Percentiles rank a stretch among this genome's conserved stretches.
These are phyloP conservation scores for Aspiorhynchus laticeps DNA, from an alignment of 2,113 vertebrate species.

Conservation along the genomic window DNA sequence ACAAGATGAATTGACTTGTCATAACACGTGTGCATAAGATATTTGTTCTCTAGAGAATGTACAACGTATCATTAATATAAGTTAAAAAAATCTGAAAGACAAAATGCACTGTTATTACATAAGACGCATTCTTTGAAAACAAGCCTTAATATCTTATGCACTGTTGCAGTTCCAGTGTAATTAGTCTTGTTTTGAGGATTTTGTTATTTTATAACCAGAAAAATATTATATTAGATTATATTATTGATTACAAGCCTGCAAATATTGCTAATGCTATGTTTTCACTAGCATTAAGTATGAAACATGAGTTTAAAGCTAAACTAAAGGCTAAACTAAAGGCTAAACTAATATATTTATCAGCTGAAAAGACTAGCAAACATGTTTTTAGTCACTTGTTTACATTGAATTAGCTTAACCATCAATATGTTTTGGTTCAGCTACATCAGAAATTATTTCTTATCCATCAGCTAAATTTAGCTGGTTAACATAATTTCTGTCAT, in stretches of 20 bases:
- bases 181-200: background rate
- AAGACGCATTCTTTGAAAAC: background rate
- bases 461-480: background rate
- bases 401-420: too few species aligned
- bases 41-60: background rate
- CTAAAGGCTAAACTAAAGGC: background rate
- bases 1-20: background rate
- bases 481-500: background rate
- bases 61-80: background rate
- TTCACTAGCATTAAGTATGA: background rate
- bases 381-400: background rate
- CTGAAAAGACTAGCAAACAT: background rate
- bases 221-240: background rate
- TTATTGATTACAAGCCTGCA: background rate
- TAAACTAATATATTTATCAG: background rate
- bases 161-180: background rate
- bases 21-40: background rate
- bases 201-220: background rate
- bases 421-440: background rate
- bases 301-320: background rate
- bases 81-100: background rate
- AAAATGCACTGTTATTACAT: background rate
- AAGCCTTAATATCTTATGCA: background rate
- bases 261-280: background rate
- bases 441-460: background rate